Evolutionary conservation across 2,113 vertebrate genomes (phyloP).

Genomic region (Forbesichthys agassizii): DNA sequence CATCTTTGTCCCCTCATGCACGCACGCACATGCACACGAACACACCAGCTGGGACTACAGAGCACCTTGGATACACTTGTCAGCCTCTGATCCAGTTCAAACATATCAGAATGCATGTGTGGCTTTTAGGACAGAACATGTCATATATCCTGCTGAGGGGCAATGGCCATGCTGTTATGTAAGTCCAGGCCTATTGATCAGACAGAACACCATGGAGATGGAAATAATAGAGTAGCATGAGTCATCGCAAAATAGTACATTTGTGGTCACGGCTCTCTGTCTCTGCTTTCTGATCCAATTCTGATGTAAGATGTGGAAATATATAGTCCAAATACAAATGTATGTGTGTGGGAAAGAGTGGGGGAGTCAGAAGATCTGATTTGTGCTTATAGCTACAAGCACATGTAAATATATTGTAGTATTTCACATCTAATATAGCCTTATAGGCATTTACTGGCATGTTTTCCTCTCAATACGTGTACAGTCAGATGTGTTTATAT

Average conservation of each 20-base stretch:
- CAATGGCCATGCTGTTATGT: constrained; percentile 26
- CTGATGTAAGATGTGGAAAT: background rate
- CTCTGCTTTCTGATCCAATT: background rate
- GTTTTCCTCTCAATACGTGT: no score
- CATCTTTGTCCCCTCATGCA: constrained; percentile 23
- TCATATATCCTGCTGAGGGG: constrained; percentile 7
- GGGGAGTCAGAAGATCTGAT: background rate
- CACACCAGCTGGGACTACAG: no score
- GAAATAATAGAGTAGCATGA: constrained; percentile 35
- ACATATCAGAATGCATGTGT: constrained; percentile 48
- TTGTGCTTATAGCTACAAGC: background rate
- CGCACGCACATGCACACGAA: background rate
- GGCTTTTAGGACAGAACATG: no score
- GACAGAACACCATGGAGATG: constrained; percentile 25
- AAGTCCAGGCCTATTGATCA: constrained; percentile 30
- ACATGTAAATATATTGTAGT: background rate
- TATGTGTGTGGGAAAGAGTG: background rate
- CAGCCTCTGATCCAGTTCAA: constrained; percentile 36
- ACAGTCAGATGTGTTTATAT: no score
- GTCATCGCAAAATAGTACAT: constrained; percentile 38
- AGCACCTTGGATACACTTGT: constrained; percentile 24
- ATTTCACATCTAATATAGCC: no score
- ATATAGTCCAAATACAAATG: background rate
- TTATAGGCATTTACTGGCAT: no score
- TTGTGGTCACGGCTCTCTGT: constrained; percentile 15